Conservation (phyloP, 2,113 vertebrate species). For the Chaetodon auriga region DNA sequence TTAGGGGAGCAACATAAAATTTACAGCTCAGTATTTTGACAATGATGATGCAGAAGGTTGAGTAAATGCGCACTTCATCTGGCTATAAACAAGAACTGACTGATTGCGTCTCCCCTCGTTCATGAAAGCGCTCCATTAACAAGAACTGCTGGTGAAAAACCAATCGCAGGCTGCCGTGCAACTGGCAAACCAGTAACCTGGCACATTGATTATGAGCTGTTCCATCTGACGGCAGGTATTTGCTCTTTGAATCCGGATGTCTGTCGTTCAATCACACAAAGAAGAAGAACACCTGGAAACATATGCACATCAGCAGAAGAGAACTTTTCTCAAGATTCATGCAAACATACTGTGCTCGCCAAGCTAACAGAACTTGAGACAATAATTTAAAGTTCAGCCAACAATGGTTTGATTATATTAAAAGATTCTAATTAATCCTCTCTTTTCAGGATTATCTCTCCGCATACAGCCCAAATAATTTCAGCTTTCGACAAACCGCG, state of each 20-base stretch:
- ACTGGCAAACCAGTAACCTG: conserved; percentile 49
- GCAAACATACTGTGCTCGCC: background rate
- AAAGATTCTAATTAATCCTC: background rate
- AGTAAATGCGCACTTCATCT: conserved; percentile 44
- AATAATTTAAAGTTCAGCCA: background rate
- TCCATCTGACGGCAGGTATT: conserved; percentile 56
- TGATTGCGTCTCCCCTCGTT: conserved; percentile 57
- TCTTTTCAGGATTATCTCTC: background rate
- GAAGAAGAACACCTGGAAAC: conserved; percentile 14
- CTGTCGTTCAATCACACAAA: conserved; percentile 37
- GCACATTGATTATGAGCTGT: conserved; percentile 57
- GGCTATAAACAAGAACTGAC: conserved; percentile 51
- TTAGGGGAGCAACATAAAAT: conserved; percentile 25
- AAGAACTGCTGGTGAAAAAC: conserved; percentile 36
- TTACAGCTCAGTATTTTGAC: conserved; percentile 55
- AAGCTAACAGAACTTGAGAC: background rate
- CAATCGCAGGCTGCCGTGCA: conserved; percentile 50
- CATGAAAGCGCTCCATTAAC: conserved; percentile 51
- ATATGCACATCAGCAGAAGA: background rate
- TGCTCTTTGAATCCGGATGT: conserved; percentile 64
- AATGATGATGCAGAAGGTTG: conserved; percentile 43
- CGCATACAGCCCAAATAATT: background rate
- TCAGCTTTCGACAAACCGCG: background rate
- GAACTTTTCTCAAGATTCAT: background rate
- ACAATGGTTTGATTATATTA: background rate